Conservation (phyloP, 2,888 invertebrate genomes). For the Tiliacea aurago region DNA sequence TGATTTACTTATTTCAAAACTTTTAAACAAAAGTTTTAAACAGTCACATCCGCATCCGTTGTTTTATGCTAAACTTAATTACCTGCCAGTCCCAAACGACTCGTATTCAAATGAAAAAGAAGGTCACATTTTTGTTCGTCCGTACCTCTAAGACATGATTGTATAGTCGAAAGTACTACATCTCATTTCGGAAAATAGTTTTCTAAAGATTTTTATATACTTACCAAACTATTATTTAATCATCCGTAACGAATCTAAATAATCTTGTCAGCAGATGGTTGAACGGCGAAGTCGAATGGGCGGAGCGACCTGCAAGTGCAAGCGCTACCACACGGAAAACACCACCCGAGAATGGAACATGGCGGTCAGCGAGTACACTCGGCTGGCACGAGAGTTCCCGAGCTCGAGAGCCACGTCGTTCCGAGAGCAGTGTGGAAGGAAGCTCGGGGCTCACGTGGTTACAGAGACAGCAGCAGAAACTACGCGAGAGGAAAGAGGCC, state of each 20-base stretch:
- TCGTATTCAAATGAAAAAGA: neutral
- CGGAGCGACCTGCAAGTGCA: constrained; percentile 78
- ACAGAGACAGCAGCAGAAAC: constrained; percentile 95
- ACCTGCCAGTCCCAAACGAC: neutral
- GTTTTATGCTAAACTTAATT: neutral
- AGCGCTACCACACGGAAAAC: constrained; percentile 77
- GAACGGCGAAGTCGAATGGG: constrained; percentile 87
- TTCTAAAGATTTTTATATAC: neutral
- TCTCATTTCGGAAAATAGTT: neutral
- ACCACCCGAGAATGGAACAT: constrained; percentile 82
- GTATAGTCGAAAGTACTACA: neutral
- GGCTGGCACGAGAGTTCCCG: constrained; percentile 84
- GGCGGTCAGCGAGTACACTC: constrained; percentile 84
- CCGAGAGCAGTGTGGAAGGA: constrained; percentile 82
- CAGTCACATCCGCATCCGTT: constrained; percentile 5
- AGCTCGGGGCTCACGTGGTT: constrained; percentile 93
- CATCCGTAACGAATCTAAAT: neutral
- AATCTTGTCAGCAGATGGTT: constrained; percentile 80
- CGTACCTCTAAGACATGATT: neutral
- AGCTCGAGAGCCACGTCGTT: constrained; percentile 82
- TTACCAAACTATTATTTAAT: neutral
- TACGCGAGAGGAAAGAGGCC: constrained; percentile 94
- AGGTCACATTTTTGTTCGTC: neutral
- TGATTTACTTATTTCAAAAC: constrained; percentile 10
- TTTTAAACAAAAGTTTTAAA: too few species aligned